These are phyloP conservation scores for Anorthoa munda DNA, from an alignment of 2,888 invertebrate species.

Conservation along the genomic window DNA sequence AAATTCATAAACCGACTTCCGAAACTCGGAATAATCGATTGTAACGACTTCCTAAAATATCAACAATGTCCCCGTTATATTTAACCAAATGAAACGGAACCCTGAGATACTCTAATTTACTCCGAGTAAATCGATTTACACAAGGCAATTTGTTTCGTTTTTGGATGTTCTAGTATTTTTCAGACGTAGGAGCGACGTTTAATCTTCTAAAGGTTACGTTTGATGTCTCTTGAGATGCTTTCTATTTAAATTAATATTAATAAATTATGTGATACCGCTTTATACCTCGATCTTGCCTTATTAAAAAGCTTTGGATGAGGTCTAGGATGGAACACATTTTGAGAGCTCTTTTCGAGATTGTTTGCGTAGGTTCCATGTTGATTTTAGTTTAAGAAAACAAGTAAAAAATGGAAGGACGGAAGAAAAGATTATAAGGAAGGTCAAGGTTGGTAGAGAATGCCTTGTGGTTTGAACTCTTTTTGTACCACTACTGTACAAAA, in stretches of 20 bases:
- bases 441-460: not conserved
- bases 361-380: no score
- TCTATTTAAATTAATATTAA: not conserved
- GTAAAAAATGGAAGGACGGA: no score
- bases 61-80: not conserved
- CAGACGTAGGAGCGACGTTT: not conserved
- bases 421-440: no score
- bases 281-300: not conserved
- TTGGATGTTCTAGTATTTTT: not conserved
- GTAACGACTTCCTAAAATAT: conserved; percentile 45
- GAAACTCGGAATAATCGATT: conserved; percentile 31
- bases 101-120: conserved; percentile 11
- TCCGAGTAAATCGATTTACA: conserved; percentile 29
- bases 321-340: not conserved
- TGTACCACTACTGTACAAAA: not conserved
- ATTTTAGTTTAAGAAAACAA: no score
- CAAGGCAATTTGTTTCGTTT: conserved; percentile 30
- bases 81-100: conserved; percentile 19
- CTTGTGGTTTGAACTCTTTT: not conserved
- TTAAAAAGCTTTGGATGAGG: not conserved
- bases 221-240: not conserved
- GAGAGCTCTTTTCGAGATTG: no score
- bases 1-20: conserved; percentile 49
- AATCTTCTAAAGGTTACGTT: not conserved
- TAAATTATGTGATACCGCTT: not conserved